phyloP scores from a whole-genome alignment of 1,140 invertebrate genomes.

The Aphis craccivora region DNA sequence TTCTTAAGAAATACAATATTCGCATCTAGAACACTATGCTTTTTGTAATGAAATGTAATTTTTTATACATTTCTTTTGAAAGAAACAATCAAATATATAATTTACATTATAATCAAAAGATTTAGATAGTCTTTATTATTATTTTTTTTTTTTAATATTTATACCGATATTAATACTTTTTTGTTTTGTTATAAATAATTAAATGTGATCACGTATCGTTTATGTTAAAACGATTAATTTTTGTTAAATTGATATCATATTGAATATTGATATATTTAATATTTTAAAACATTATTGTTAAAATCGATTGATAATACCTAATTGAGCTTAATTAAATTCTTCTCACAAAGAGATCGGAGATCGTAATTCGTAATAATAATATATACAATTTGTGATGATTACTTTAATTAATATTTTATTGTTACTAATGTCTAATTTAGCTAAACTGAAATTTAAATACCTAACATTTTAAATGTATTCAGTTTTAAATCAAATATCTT shows the following conservation, averaged over 20 bases:
- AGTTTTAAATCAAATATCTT: neutral
- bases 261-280: neutral
- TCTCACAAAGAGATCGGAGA: neutral
- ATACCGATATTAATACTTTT: neutral
- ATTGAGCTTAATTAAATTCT: neutral
- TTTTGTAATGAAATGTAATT: neutral
- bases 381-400: neutral
- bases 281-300: neutral
- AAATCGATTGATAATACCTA: neutral
- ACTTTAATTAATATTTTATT: constrained; percentile 7
- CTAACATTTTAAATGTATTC: neutral
- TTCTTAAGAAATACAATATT: neutral
- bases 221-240: neutral
- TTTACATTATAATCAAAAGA: neutral
- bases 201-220: neutral
- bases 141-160: neutral
- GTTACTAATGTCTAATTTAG: neutral
- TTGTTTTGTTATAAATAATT: neutral
- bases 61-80: neutral
- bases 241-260: neutral
- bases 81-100: neutral
- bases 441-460: neutral
- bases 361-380: neutral
- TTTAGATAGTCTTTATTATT: neutral
- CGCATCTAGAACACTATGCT: neutral